phyloP scores from a whole-genome alignment of 2,113 vertebrate genomes.

The Megaceryle maxima region DNA sequence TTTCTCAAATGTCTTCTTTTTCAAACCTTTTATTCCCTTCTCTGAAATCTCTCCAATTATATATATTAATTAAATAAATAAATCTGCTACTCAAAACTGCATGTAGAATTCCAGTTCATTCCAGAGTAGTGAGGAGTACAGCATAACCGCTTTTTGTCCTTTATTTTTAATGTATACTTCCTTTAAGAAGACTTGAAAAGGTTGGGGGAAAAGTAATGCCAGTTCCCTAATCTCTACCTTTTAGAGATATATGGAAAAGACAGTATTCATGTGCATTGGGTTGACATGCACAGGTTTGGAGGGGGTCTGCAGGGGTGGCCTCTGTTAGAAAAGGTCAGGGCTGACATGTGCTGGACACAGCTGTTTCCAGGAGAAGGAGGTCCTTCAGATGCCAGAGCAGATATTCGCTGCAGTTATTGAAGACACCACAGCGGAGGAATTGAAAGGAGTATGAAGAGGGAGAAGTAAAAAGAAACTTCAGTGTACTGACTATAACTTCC shows the following conservation, averaged over 20 bases:
- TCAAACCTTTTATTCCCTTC: background rate
- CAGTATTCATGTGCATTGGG: background rate
- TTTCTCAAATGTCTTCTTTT: background rate
- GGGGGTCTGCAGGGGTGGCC: fast-evolving
- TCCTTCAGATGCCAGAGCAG: background rate
- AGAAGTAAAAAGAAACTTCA: background rate
- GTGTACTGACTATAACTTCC: fast-evolving
- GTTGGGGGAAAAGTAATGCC: fast-evolving
- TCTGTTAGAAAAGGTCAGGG: background rate
- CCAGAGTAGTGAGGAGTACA: fast-evolving
- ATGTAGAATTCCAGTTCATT: background rate
- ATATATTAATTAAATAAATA: no score
- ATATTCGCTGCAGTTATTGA: fast-evolving
- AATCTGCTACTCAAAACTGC: background rate
- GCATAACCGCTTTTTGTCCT: background rate
- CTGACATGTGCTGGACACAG: background rate
- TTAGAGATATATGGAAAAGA: background rate
- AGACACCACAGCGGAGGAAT: background rate
- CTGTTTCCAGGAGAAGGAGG: background rate
- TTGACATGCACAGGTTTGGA: background rate
- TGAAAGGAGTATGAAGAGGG: background rate
- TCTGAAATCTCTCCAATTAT: background rate
- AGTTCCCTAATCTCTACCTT: background rate
- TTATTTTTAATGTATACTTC: background rate
- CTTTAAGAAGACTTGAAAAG: background rate